A percentile compares a stretch with the other conserved stretches of the same genome.
These are phyloP conservation scores for Apostichopus parvimensis DNA, from an alignment of 35 echinoderm and acorn worm genomes.

Conservation along the genomic window DNA sequence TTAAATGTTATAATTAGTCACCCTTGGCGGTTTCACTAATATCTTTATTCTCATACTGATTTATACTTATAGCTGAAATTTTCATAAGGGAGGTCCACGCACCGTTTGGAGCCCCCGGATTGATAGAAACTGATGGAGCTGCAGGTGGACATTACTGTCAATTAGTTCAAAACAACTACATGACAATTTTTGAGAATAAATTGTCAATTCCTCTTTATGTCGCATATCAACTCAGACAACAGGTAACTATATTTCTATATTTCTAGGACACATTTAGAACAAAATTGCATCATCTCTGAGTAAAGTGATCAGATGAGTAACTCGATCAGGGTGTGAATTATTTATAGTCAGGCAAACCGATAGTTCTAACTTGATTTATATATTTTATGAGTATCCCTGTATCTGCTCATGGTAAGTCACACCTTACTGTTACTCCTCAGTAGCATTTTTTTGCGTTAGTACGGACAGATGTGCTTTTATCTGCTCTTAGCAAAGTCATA, in stretches of 20 bases:
- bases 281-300: too few species aligned
- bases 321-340: too few species aligned
- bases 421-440: too few species aligned
- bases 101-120: background rate
- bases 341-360: too few species aligned
- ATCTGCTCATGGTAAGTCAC: too few species aligned
- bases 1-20: too few species aligned
- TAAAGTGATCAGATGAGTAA: too few species aligned
- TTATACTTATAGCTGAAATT: background rate
- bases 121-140: slow-evolving; percentile 1
- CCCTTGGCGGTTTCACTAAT: too few species aligned
- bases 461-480: too few species aligned
- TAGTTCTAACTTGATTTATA: background rate
- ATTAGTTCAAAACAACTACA: slow-evolving; percentile 44
- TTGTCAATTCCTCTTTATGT: slow-evolving; percentile 34
- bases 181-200: slow-evolving; percentile 39
- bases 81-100: background rate
- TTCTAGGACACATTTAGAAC: too few species aligned
- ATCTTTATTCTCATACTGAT: background rate
- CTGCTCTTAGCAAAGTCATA: too few species aligned
- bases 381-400: background rate
- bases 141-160: slow-evolving; percentile 18
- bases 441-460: too few species aligned
- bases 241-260: background rate
- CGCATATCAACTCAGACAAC: background rate